Base-by-base conservation (phyloP, 2,797 vertebrate genomes). In the Bufotes viridis region DNA sequence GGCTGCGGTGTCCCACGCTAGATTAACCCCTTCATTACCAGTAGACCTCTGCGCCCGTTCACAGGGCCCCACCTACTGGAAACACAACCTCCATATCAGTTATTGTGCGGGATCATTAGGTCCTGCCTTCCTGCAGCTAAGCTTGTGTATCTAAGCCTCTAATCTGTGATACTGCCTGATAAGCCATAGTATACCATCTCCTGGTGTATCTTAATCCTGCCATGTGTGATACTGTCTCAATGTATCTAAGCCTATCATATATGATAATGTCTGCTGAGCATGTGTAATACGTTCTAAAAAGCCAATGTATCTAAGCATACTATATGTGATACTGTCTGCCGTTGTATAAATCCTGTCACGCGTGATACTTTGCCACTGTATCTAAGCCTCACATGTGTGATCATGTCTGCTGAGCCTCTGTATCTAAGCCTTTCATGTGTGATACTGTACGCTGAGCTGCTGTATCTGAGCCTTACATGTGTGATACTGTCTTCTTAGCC, bases 11-110 rank as follows among this genome's bases (percentile, higher is more conserved):
- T 51, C 83, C 26, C 58, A 81, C 65, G 18, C 63, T 17, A 42
- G 34, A 74, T 82, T 86, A 89, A 89, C 88, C 79, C n/a, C 55
- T 81, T 82, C 24, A 58, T 53, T 18, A 24, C 81, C 80, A 20
- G n/a, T 63, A 53, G 34, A 76, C 29, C 26, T 29, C 26, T 15
- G 34, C 61, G 18, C 49, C 10, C n/a, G 57, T 22, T 11, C 57
- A 61, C 18, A 84, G 69, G 18, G 18, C 70, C 17, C 11, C n/a
- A 17, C 17, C 17, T 82, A 24, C 42, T 18, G 53, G 60, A 15
- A 26, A 3, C 22, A 3, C 51, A 55, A 24, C 14, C 26, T 57
- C 26, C 6, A 69, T 26, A 69, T 60, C 7, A 3, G 18, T n/a
- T 14, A 9, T 14, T 20, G 61, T 6, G 17, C 1, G 58, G 58